These are phyloP conservation scores for Sus cebifrons DNA, from an alignment of 2,797 vertebrate genomes.

Conservation along the genomic window DNA sequence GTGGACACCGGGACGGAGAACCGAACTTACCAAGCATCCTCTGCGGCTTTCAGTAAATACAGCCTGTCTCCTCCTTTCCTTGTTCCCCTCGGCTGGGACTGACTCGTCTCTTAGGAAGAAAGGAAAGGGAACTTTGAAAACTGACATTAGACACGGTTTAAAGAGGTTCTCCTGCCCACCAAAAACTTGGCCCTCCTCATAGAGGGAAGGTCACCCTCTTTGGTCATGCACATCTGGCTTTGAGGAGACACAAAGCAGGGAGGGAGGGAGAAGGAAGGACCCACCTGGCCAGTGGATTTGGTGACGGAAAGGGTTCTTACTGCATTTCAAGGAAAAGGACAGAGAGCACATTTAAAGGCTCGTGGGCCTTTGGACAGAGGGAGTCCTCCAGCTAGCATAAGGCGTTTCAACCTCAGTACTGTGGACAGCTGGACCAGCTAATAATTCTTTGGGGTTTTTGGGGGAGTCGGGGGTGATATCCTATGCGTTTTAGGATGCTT, in stretches of 20 bases:
- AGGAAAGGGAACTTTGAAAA: conserved; percentile 74
- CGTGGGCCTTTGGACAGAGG: conserved; percentile 1
- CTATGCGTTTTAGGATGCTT: background rate
- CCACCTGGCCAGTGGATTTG: background rate
- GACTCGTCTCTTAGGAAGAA: conserved; percentile 73
- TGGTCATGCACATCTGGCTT: conserved; percentile 1
- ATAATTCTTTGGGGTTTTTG: background rate
- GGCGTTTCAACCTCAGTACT: background rate
- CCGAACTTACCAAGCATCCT: conserved; percentile 95
- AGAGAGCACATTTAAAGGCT: background rate
- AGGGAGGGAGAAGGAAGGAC: background rate
- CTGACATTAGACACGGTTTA: conserved; percentile 56
- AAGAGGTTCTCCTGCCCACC: conserved; percentile 55
- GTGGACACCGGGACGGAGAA: conserved; percentile 95
- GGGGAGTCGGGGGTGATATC: background rate
- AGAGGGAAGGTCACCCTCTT: conserved; percentile 50
- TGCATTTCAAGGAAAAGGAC: conserved; percentile 51
- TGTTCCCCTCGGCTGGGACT: conserved; percentile 72
- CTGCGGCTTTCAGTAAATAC: conserved; percentile 95
- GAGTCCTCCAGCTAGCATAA: background rate
- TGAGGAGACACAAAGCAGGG: conserved; percentile 30
- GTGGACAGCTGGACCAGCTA: background rate
- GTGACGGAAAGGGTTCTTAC: conserved; percentile 46
- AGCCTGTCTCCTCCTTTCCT: conserved; percentile 84
- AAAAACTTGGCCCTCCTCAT: conserved; percentile 26